Conservation (phyloP, 2,113 vertebrate species). For the Hemiscyllium ocellatum region DNA sequence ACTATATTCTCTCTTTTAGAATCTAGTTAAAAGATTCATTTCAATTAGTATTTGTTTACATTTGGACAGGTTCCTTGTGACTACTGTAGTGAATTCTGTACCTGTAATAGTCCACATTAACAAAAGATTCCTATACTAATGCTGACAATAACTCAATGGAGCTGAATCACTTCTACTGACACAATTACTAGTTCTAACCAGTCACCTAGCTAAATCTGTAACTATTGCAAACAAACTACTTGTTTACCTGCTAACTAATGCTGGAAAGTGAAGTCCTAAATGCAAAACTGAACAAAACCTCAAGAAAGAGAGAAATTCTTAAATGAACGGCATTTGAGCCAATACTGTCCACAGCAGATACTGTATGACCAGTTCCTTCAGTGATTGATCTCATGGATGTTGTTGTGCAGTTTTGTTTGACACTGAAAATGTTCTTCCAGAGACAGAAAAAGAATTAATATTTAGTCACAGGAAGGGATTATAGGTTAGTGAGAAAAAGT, state of each 20-base stretch:
- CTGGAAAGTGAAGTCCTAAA: not conserved
- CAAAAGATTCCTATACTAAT: not conserved
- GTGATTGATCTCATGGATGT: not conserved
- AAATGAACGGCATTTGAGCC: not conserved
- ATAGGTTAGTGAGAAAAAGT: not conserved
- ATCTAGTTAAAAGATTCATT: not conserved
- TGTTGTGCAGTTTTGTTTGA: not conserved
- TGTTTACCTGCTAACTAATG: not conserved
- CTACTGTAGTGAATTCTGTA: not conserved
- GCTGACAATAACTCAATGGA: not conserved
- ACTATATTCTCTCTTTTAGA: not conserved
- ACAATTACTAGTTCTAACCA: not conserved
- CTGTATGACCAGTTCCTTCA: too few species aligned
- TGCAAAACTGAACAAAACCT: too few species aligned
- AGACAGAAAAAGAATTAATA: not conserved
- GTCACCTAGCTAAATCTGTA: not conserved
- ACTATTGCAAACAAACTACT: not conserved
- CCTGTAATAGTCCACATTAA: not conserved
- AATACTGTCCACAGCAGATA: not conserved
- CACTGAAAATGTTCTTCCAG: not conserved
- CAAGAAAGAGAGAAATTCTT: too few species aligned
- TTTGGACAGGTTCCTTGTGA: not conserved
- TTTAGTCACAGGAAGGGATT: not conserved
- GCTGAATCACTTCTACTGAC: not conserved
- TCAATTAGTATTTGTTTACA: not conserved